Conservation (phyloP, 2,113 vertebrate species). For the Crypturellus undulatus region DNA sequence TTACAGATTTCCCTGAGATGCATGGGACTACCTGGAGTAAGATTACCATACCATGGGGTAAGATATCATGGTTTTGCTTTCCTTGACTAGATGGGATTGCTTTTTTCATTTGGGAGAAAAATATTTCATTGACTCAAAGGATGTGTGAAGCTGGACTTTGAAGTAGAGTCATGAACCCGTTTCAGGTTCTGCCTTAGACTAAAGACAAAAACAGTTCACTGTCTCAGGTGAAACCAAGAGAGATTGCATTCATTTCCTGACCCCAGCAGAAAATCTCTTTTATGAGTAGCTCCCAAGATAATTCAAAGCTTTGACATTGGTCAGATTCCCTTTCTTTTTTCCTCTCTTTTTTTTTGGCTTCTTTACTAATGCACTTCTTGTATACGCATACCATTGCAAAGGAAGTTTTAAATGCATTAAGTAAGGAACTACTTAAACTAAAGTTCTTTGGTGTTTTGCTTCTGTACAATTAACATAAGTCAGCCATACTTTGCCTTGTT, state of each 20-base stretch:
- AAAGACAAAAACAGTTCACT: background rate
- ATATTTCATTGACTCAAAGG: background rate
- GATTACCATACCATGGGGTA: background rate
- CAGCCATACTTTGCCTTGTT: background rate
- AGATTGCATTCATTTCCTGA: background rate
- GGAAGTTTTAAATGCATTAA: background rate
- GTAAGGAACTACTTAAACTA: background rate
- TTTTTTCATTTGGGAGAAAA: background rate
- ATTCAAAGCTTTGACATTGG: background rate
- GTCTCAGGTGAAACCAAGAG: rapidly evolving
- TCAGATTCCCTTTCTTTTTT: background rate
- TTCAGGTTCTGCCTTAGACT: background rate
- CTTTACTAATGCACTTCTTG: background rate
- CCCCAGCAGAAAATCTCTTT: background rate
- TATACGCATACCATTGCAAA: background rate
- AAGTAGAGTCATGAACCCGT: background rate
- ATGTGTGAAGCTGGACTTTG: background rate
- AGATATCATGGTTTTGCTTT: background rate
- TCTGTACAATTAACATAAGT: background rate
- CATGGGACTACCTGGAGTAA: rapidly evolving
- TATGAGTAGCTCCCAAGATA: background rate
- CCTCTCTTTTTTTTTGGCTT: background rate
- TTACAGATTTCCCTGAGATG: background rate
- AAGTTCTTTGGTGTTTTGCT: background rate
- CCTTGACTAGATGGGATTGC: background rate